phyloP scores from a whole-genome alignment of 2,888 invertebrate genomes.

The Seira ritae region DNA sequence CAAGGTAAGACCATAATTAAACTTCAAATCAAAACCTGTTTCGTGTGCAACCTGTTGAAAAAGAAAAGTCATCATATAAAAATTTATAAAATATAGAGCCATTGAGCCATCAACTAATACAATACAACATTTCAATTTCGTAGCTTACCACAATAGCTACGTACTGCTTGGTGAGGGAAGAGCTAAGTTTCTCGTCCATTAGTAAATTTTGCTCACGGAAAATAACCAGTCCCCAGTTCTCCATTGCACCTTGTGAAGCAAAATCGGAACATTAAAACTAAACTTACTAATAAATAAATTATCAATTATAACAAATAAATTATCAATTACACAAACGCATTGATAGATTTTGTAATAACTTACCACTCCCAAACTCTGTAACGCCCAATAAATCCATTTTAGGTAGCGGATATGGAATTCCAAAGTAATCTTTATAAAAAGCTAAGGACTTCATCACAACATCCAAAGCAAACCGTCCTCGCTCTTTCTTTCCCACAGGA shows the following conservation, averaged over 20 bases:
- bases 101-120: not conserved
- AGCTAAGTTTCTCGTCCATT: slow-evolving; percentile 78
- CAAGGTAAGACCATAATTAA: no score
- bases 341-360: no score
- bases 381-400: slow-evolving; percentile 80
- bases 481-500: slow-evolving; percentile 78
- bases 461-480: slow-evolving; percentile 79
- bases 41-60: slow-evolving; percentile 76
- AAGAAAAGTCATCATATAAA: not conserved
- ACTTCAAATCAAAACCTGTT: slow-evolving; percentile 71
- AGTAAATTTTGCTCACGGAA: slow-evolving; percentile 79
- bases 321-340: no score
- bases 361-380: slow-evolving; percentile 79
- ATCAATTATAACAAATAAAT: not conserved
- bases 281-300: not conserved
- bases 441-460: slow-evolving; percentile 78
- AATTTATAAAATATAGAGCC: no score
- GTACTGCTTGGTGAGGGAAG: slow-evolving; percentile 75
- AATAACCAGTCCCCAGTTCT: slow-evolving; percentile 80
- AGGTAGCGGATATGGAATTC: slow-evolving; percentile 78
- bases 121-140: not conserved
- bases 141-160: slow-evolving; percentile 76
- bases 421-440: slow-evolving; percentile 80
- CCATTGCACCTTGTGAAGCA: slow-evolving; percentile 80
- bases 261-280: not conserved